Evolutionary conservation across 2,888 invertebrate genomes (phyloP).

Genomic region (Hemicrepidius hirtus): DNA sequence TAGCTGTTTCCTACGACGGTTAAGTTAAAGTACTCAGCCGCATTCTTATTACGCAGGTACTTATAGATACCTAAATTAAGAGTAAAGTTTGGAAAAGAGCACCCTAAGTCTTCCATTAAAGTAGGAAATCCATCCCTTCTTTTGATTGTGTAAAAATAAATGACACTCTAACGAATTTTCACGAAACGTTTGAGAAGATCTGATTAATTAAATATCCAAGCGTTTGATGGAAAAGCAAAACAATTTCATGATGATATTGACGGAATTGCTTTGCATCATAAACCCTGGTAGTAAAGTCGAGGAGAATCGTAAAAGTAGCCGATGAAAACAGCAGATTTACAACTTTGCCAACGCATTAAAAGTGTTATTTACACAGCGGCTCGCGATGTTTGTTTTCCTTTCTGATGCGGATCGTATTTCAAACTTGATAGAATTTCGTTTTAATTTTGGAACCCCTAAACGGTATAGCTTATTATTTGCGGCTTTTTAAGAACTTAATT

Average conservation of each 20-base stretch:
- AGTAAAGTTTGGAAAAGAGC: no score
- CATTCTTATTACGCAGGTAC: no score
- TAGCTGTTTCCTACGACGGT: no score
- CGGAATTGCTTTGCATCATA: conserved; percentile 49
- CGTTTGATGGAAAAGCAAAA: conserved; percentile 20
- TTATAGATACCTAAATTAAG: no score
- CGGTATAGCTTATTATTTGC: no score
- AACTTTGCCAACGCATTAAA: conserved; percentile 53
- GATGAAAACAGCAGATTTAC: conserved; percentile 53
- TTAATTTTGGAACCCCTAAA: conserved; percentile 20
- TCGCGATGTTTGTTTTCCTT: conserved; percentile 48
- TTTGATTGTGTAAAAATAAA: no score
- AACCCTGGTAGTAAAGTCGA: conserved; percentile 49
- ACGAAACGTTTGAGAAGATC: background rate
- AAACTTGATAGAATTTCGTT: conserved; percentile 41
- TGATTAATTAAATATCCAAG: conserved; percentile 18
- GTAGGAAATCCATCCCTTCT: no score
- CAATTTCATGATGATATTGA: conserved; percentile 15
- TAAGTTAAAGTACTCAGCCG: no score
- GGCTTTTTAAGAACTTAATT: no score
- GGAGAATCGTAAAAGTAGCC: conserved; percentile 53
- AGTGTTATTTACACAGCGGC: conserved; percentile 53
- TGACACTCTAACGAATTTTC: background rate
- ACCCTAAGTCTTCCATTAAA: no score
- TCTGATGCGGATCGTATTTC: conserved; percentile 45